Evolutionary conservation across 2,113 vertebrate species (phyloP).

Genomic region (Phrynosoma platyrhinos): DNA sequence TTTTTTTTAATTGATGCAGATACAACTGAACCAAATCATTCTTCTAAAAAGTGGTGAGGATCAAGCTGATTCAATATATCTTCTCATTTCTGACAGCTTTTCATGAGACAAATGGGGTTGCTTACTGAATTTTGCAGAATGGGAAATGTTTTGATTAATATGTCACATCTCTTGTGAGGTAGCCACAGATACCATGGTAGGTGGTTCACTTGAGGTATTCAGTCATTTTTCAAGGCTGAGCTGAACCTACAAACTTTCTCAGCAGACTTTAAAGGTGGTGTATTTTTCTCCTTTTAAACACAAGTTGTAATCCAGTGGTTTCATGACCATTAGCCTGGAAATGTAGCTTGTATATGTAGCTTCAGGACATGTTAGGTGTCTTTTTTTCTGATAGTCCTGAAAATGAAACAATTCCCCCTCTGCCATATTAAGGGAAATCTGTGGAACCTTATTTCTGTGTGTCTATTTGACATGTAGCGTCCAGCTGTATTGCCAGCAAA

Average conservation of each 20-base stretch:
- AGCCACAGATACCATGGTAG: not conserved
- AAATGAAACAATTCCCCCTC: not conserved
- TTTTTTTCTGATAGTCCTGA: not conserved
- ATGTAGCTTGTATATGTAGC: not conserved
- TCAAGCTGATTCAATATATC: not conserved
- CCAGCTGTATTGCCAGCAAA: not conserved
- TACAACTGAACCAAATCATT: conserved; percentile 31
- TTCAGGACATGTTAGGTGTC: not conserved
- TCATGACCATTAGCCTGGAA: not conserved
- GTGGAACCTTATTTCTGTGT: conserved; percentile 1
- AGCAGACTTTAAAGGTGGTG: conserved; percentile 28
- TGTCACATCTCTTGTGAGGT: not conserved
- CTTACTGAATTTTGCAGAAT: not conserved
- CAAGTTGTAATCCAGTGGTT: not conserved
- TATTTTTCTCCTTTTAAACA: not conserved
- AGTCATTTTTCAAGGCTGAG: conserved; percentile 20
- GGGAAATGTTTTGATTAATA: not conserved
- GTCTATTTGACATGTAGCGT: not conserved
- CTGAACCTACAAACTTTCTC: conserved; percentile 13
- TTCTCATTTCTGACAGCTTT: not conserved
- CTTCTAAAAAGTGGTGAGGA: conserved; percentile 32
- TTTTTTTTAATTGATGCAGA: not conserved
- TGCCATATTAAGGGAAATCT: not conserved
- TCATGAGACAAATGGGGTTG: rapidly evolving
- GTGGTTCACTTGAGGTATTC: not conserved